Base-by-base conservation (phyloP, 1,140 invertebrate species). In the Ruditapes philippinarum region DNA sequence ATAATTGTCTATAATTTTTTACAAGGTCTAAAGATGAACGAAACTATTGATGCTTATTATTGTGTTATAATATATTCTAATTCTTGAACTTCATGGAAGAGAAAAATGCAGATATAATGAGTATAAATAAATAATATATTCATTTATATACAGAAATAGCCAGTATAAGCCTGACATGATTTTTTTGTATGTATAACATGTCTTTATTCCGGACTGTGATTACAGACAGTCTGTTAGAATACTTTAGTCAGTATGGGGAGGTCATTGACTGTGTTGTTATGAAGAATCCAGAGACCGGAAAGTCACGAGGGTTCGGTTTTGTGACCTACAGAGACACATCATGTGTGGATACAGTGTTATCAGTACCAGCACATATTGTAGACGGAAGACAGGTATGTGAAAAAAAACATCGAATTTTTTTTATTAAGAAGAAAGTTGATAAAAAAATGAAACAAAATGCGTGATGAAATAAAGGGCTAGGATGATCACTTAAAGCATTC, bases 201-300 rank as follows among this genome's bases (percentile, higher is more conserved):
- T 28, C 9, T 28, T 62, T 28, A 28, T 62, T 62, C 5, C 25
- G n/a, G 7, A 60, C 31, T 40, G 19, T 57, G 28, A 49, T 92
- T 92, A 83, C 93, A 97, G 98, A 99, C 96, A 98, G 98, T 92
- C 96, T 99, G 79, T 98, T 98, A 95, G 97, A 97, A 57, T 99
- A 99, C 96, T 99, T 99, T 95, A 97, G 97, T 92, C 97, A 98
- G 86, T 99, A 98, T 97, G 99, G 99, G 70, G 98, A 99, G 96
- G 98, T 99, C 33, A 98, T 99, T 91, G 99, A 99, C 96, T 99
- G 98, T 95, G 98, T 99, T 73, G 98, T 99, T 60, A 99, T 99
- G 99, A 99, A 99, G 96, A 99, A 99, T 96, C 98, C 98, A 94
- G 98, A 99, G 96, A 99, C 98, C n/a, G 98, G 98, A 5, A 97